Percentiles rank a stretch among this genome's conserved stretches.
phyloP scores from a whole-genome alignment of 2,888 invertebrate genomes.

The Parnassius smintheus region DNA sequence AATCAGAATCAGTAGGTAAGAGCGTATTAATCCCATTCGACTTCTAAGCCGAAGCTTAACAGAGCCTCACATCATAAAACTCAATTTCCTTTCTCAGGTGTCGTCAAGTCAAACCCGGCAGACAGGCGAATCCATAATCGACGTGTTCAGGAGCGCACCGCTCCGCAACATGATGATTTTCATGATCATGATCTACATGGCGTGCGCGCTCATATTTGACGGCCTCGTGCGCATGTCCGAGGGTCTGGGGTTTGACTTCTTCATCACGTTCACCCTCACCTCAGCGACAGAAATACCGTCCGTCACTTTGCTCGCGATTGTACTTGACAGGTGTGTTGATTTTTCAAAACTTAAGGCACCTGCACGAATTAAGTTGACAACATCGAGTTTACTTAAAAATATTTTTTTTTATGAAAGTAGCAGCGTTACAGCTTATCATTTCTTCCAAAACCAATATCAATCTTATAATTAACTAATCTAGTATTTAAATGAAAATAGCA shows the following conservation, averaged over 20 bases:
- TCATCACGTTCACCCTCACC: slow-evolving; percentile 68
- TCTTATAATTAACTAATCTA: too few relatives aligned
- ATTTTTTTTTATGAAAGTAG: too few relatives aligned
- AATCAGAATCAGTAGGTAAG: too few relatives aligned
- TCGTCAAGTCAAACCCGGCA: slow-evolving; percentile 54
- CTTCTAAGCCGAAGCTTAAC: too few relatives aligned
- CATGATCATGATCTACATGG: slow-evolving; percentile 65
- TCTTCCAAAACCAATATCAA: too few relatives aligned
- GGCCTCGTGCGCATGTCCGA: slow-evolving; percentile 73
- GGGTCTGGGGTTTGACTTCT: slow-evolving; percentile 68
- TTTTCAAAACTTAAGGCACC: too few relatives aligned
- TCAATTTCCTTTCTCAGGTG: slow-evolving; percentile 42
- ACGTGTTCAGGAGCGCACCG: slow-evolving; percentile 51
- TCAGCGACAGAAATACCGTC: slow-evolving; percentile 75
- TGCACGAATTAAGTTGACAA: background rate
- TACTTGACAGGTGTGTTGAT: slow-evolving; percentile 57
- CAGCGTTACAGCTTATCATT: too few relatives aligned
- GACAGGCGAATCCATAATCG: slow-evolving; percentile 53
- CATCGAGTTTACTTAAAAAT: too few relatives aligned
- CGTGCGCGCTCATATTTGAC: slow-evolving; percentile 67
- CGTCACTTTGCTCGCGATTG: slow-evolving; percentile 58
- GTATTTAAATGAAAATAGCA: too few relatives aligned
- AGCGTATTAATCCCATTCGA: too few relatives aligned
- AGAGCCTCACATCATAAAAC: too few relatives aligned
- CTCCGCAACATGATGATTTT: slow-evolving; percentile 54